Conservation (phyloP, 2,888 invertebrate genomes). For the Apamea sordens region DNA sequence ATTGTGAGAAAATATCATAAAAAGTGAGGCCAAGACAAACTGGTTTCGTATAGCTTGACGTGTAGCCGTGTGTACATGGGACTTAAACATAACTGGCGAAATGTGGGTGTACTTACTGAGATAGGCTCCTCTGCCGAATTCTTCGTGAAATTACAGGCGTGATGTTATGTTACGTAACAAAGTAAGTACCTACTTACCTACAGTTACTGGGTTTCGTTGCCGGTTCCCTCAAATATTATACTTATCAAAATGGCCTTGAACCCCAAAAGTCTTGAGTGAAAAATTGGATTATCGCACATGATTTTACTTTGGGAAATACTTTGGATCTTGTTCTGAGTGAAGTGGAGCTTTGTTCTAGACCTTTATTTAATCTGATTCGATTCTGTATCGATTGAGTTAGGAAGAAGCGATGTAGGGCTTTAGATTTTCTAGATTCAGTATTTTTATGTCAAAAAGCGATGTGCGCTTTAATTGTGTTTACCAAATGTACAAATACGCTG, state of each 20-base stretch:
- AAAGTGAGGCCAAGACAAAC: too few species aligned
- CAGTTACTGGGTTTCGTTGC: background rate
- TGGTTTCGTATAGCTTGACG: too few species aligned
- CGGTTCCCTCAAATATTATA: background rate
- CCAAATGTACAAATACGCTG: background rate
- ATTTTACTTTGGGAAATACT: slow-evolving; percentile 17
- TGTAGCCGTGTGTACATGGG: too few species aligned
- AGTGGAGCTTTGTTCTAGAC: slow-evolving; percentile 24
- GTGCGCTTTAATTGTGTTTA: background rate
- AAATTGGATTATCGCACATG: slow-evolving; percentile 34
- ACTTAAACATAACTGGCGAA: too few species aligned
- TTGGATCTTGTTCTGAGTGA: slow-evolving; percentile 9
- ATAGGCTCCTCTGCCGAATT: too few species aligned
- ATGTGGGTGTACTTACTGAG: too few species aligned
- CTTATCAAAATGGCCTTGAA: background rate
- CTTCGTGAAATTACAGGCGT: too few species aligned
- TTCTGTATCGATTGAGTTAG: slow-evolving; percentile 1
- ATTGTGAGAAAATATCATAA: too few species aligned
- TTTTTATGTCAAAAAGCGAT: background rate
- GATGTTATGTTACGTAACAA: too few species aligned
- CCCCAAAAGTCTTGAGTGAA: slow-evolving; percentile 23
- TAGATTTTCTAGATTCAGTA: background rate
- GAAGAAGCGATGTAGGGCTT: background rate
- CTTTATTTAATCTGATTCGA: slow-evolving; percentile 26
- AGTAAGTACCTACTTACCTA: background rate